Evolutionary conservation across 2,888 invertebrate species (phyloP), one percentile per base, ranked within the genome.

Genomic region (Andrena chrysosceles): DNA sequence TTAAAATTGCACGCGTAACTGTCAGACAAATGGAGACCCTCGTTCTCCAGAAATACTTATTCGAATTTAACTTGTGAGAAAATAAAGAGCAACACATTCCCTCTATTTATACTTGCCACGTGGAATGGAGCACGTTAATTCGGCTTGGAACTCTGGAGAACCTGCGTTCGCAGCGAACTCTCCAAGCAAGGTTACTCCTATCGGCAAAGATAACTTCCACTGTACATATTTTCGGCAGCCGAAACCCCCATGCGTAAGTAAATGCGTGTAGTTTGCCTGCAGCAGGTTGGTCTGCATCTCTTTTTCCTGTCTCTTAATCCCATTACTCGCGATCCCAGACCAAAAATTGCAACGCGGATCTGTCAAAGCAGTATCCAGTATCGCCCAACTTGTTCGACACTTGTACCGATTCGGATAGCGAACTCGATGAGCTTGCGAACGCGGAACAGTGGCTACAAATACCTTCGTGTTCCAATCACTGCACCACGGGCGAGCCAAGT

Each of bases 401-500:
- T 56, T 73, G 10, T 16, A 89, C 83, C 63, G 88, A 91, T 70
- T 85, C 86, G 0, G 88, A 87, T 2, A 87, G 83, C 70, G 90
- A 90, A 8, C 42, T 66, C 1, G 89, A 89, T 8, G 88, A 78
- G 56, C 72, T 67, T 7, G 71, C 42, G 42, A 86, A 85, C 63
- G 85, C 86, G 0, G 63, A 62, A 2, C 66, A 81, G 26, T 90
- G 89, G 87, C 42, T 89, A 33, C 75, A 84, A 66, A 86, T 85
- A 0, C 62, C 87, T 26, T 86, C 89, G 1, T 79, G 85, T 62
- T 31, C 20, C 8, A 35, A 7, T 13, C 4, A 35, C 5, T 13
- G 13, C 23, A 20, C 23, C 26, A 42, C 8, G 16, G 10, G 60
- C 10, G 23, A 79, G 16, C 8, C 42, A 16, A 49, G 26, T 8